A percentile compares a stretch with the other conserved stretches of the same genome.
Evolutionary conservation across 2,113 vertebrate species (phyloP).

Genomic region (Fulica atra): DNA sequence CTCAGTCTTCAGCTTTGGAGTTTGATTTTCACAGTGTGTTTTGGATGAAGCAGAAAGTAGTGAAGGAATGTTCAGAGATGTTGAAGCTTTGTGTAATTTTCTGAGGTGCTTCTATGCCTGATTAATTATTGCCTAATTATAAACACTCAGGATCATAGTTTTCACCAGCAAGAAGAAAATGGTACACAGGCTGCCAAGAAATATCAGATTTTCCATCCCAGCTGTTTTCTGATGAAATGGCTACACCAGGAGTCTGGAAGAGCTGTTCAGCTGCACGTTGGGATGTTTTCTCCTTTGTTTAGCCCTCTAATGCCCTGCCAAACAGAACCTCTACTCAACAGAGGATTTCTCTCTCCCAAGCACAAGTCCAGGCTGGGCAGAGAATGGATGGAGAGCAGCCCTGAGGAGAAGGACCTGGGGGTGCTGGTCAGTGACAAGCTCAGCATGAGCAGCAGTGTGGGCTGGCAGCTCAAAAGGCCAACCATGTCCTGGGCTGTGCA

Average conservation of each 20-base stretch:
- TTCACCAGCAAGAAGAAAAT: conserved; percentile 43
- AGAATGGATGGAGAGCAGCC: too few species aligned
- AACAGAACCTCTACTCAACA: not conserved
- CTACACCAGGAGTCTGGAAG: conserved; percentile 1
- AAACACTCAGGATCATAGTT: conserved; percentile 28
- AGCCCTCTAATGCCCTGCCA: not conserved
- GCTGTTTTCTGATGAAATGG: conserved; percentile 51
- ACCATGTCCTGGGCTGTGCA: too few species aligned
- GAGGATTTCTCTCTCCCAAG: not conserved
- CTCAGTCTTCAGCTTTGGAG: not conserved
- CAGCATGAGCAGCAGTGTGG: too few species aligned
- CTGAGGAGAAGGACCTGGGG: too few species aligned
- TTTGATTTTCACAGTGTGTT: conserved; percentile 1
- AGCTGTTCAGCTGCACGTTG: conserved; percentile 39
- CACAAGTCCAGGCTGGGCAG: too few species aligned
- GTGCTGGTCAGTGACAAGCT: too few species aligned
- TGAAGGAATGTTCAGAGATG: conserved; percentile 25
- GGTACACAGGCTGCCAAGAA: conserved; percentile 21
- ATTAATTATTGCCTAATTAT: conserved; percentile 66
- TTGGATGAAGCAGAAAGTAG: conserved; percentile 49
- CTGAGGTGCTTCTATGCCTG: conserved; percentile 36
- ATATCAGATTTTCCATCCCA: conserved; percentile 60
- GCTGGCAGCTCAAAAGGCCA: too few species aligned
- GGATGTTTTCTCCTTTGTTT: conserved; percentile 29
- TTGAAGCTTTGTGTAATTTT: conserved; percentile 39